Evolutionary conservation across 2,113 vertebrate genomes (phyloP).

Genomic region (Hydrochoerus hydrochaeris): DNA sequence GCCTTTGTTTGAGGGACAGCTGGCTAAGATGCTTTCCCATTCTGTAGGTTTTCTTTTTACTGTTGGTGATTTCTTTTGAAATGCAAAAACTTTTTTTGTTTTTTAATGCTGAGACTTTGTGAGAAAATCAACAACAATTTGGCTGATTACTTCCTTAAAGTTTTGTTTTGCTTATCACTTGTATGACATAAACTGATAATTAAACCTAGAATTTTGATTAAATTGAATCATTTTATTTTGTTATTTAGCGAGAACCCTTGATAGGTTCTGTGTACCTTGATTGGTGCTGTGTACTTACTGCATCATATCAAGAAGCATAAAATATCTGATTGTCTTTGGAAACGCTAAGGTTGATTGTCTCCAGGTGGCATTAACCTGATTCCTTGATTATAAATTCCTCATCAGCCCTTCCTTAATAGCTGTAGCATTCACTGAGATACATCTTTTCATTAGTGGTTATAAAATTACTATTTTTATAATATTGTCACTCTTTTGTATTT

Average conservation of each 20-base stretch:
- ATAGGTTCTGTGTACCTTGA: too few relatives aligned
- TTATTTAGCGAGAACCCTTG: constrained; percentile 21
- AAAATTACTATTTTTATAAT: neutral
- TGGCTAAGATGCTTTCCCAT: too few relatives aligned
- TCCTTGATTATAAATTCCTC: neutral
- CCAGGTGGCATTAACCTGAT: neutral
- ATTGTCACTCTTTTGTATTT: neutral
- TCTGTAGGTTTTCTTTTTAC: too few relatives aligned
- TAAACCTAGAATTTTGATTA: neutral
- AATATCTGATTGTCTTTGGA: neutral
- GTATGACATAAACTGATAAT: constrained; percentile 1
- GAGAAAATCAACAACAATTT: constrained; percentile 23
- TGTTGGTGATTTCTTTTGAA: too few relatives aligned
- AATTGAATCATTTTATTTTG: constrained; percentile 32
- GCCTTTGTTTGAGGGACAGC: too few relatives aligned
- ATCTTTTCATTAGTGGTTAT: neutral
- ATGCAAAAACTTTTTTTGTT: neutral
- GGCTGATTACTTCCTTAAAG: constrained; percentile 28
- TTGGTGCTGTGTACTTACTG: neutral
- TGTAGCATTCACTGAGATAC: neutral
- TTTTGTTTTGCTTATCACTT: neutral
- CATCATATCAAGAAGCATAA: neutral
- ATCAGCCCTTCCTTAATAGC: neutral
- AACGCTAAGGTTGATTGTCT: neutral
- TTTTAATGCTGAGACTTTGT: neutral